These are phyloP conservation scores for Clusia tigrina DNA, from an alignment of 2,888 invertebrate species.

Conservation along the genomic window DNA sequence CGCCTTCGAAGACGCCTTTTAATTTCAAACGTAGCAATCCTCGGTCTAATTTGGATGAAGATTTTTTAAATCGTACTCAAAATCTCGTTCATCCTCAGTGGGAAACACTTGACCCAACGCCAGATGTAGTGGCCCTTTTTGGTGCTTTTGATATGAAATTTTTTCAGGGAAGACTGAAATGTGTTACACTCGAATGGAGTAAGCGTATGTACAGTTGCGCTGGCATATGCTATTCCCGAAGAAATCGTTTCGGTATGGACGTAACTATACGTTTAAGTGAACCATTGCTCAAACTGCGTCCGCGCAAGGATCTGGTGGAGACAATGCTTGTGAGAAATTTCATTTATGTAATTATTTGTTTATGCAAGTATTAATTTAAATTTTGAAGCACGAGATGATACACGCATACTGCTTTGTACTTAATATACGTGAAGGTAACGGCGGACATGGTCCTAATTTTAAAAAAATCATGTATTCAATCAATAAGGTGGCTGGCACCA, in stretches of 20 bases:
- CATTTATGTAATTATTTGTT: neutral
- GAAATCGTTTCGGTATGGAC: conserved; percentile 51
- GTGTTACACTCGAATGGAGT: conserved; percentile 94
- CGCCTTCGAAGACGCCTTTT: conserved; percentile 30
- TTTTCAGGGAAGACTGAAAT: conserved; percentile 79
- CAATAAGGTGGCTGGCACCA: conserved; percentile 84
- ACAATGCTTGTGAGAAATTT: conserved; percentile 79
- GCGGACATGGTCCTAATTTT: conserved; percentile 96
- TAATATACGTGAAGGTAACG: conserved; percentile 82
- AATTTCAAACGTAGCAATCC: conserved; percentile 41
- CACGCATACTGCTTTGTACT: conserved; percentile 96
- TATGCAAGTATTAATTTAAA: neutral
- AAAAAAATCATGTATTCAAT: conserved; percentile 92
- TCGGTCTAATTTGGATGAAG: conserved; percentile 43
- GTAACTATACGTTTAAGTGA: conserved; percentile 74
- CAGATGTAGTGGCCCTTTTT: conserved; percentile 87
- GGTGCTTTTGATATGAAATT: conserved; percentile 84
- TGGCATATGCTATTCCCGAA: conserved; percentile 67
- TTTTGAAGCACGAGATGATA: conserved; percentile 93
- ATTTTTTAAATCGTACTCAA: conserved; percentile 57
- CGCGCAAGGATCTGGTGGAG: conserved; percentile 94
- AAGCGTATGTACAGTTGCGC: conserved; percentile 82
- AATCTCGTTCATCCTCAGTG: conserved; percentile 63
- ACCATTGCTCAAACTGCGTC: conserved; percentile 89
- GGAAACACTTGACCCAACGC: conserved; percentile 93